These are phyloP conservation scores for Tenodera sinensis DNA, from an alignment of 2,888 invertebrate species.

Conservation along the genomic window DNA sequence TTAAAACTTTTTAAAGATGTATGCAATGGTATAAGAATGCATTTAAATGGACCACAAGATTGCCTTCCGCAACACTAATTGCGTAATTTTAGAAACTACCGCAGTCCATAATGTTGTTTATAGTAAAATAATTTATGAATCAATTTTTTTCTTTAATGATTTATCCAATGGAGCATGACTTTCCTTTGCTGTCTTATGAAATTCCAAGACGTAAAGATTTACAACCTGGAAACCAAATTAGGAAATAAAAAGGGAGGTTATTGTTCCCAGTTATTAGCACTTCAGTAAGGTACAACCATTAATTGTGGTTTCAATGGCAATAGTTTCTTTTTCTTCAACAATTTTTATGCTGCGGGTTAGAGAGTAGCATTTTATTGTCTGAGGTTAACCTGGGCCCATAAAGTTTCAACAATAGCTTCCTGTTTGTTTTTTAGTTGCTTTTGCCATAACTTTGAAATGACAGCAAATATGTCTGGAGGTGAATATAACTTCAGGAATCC, in stretches of 20 bases:
- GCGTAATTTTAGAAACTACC: not conserved
- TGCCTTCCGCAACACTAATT: not conserved
- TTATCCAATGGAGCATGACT: not conserved
- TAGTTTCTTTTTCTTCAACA: not conserved
- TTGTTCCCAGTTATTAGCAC: not conserved
- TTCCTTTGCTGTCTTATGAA: not conserved
- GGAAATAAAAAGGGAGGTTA: not conserved
- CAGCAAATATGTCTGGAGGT: not conserved
- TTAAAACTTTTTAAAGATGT: no score
- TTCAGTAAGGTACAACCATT: not conserved
- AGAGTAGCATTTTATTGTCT: not conserved
- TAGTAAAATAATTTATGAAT: not conserved
- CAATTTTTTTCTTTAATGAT: not conserved
- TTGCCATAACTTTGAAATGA: not conserved
- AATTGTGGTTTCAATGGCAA: no score
- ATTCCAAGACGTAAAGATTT: not conserved
- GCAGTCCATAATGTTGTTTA: no score
- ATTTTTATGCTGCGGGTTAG: not conserved
- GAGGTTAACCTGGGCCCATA: not conserved
- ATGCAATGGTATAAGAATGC: no score
- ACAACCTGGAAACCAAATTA: not conserved
- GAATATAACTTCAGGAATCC: no score
- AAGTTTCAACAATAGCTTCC: not conserved
- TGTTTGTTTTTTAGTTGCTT: not conserved
- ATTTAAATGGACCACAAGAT: no score